Conservation (phyloP, 2,888 invertebrate species). For the Lysandra coridon region DNA sequence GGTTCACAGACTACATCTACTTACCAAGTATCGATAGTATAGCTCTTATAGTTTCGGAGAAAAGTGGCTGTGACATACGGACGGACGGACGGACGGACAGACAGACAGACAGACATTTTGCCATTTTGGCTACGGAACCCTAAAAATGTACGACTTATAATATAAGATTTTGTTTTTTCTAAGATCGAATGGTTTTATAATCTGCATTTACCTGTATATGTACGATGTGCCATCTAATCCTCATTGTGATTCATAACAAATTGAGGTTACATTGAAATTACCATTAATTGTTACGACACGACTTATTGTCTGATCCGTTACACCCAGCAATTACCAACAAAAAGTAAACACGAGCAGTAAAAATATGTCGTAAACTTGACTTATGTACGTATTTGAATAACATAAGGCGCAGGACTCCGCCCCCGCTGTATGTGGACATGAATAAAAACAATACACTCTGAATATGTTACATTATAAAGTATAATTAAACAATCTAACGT, state of each 20-base stretch:
- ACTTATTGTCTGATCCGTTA: conserved; percentile 30
- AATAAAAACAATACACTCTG: conserved; percentile 55
- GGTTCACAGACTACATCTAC: too few species aligned
- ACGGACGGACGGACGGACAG: too few species aligned
- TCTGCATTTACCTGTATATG: too few species aligned
- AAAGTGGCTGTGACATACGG: too few species aligned
- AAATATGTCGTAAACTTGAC: conserved; percentile 32
- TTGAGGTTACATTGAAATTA: not conserved
- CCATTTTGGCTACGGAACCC: too few species aligned
- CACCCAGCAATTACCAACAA: conserved; percentile 24
- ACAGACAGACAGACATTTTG: too few species aligned
- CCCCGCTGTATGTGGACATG: conserved; percentile 51
- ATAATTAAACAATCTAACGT: conserved; percentile 48
- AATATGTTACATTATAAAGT: conserved; percentile 54
- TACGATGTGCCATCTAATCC: not conserved
- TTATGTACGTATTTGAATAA: conserved; percentile 42
- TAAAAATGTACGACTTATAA: too few species aligned
- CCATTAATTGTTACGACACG: not conserved
- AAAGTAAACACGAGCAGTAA: conserved; percentile 21
- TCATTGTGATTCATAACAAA: conserved; percentile 52
- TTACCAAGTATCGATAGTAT: too few species aligned
- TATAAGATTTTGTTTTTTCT: too few species aligned
- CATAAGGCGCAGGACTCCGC: conserved; percentile 44
- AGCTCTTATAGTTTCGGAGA: too few species aligned
- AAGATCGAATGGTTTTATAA: too few species aligned